Evolutionary conservation across 1,140 invertebrate species (phyloP), one percentile per base, ranked within the genome.

Genomic region (Drosophila sproati): DNA sequence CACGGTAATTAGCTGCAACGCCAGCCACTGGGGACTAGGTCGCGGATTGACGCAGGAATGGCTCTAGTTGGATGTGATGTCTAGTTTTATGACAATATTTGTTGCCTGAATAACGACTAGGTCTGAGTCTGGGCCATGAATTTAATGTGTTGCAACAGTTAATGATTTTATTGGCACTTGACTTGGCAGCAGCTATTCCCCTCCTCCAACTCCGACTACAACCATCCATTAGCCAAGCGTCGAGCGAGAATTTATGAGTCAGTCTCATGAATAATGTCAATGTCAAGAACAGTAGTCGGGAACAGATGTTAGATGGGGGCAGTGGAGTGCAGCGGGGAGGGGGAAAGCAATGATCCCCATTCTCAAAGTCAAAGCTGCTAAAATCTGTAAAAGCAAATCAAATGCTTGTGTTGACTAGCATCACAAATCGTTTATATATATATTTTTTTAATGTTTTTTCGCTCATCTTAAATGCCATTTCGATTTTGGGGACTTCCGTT

Each of bases 401-500:
- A 50, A 73, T 41, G 20, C 20, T 20, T 20, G 10, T 43, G 39
- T 43, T 43, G 10, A 35, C 62, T 75, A 12, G 37, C 35, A 35
- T 50, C 45, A 20, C 29, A 52, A 50, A 73, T 41, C 39, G 10
- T 43, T 69, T 52, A 70, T 70, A 54, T 59, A 20, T 20, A 20
- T 20, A 20, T 37, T 66, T 69, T 57, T 68, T 77, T 82, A 70
- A 77, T 62, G 54, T 39, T 67, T n/a, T n/a, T 43, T 74, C 57
- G 61, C 62, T 67, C 66, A 73, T 81, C 83, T 83, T 77, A 87
- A 91, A 91, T 83, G 82, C 67, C 74, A 81, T 89, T 91, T 91
- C 82, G 87, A 91, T 91, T 89, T 78, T 85, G 89, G 69, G 59
- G n/a, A 87, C 76, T 89, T 91, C 89, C 89, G 89, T 78, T 83